A percentile compares a stretch with the other conserved stretches of the same genome.
Evolutionary conservation across 1,140 invertebrate species (phyloP).

Genomic region (Aphis craccivora): DNA sequence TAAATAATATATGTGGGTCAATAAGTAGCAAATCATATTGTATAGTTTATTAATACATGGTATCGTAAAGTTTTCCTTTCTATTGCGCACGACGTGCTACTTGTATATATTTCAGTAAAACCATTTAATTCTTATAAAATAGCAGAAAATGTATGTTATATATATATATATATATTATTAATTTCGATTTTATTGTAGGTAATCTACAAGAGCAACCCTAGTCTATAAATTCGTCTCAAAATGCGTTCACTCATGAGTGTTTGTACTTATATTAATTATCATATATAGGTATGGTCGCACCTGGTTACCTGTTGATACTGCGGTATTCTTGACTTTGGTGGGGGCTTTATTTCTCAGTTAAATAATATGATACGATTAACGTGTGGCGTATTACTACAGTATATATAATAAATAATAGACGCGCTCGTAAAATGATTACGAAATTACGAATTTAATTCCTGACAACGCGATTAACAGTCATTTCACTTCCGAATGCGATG

Average conservation of each 20-base stretch:
- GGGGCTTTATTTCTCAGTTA: not conserved
- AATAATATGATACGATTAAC: not conserved
- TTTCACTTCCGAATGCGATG: not conserved
- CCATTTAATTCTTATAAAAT: not conserved
- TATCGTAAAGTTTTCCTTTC: constrained; percentile 17
- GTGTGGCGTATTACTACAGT: not conserved
- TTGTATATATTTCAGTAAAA: constrained; percentile 3
- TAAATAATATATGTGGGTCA: constrained; percentile 24
- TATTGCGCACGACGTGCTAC: not conserved
- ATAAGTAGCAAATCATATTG: not conserved
- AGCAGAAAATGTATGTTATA: not conserved
- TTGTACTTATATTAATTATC: not conserved
- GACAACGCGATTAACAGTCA: not conserved
- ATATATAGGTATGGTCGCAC: not conserved
- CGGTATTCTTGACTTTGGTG: not conserved
- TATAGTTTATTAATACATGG: not conserved
- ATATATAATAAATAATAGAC: not conserved
- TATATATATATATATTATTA: not conserved
- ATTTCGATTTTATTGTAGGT: not conserved
- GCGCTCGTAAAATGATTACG: not conserved
- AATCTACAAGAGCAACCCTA: not conserved
- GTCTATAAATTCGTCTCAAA: not conserved
- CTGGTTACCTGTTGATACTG: not conserved
- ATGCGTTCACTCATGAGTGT: not conserved
- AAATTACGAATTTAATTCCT: not conserved